Evolutionary conservation across 2,113 vertebrate species (phyloP).

Genomic region (Oreocharis arfaki): DNA sequence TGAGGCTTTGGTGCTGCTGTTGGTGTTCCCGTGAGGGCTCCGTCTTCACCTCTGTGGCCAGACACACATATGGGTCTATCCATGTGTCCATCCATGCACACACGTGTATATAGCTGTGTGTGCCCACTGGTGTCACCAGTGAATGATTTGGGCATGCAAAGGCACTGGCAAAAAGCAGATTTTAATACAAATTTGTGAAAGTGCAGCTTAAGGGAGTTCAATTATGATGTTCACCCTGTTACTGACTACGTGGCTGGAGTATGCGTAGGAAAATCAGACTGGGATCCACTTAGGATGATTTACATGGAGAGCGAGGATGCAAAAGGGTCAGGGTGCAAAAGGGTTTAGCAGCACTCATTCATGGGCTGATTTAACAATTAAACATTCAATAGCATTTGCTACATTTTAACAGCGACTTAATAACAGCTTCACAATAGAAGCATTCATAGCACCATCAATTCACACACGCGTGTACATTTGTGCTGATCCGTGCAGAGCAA

Average conservation of each 20-base stretch:
- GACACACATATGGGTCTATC: background rate
- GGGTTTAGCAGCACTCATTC: background rate
- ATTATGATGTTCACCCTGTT: background rate
- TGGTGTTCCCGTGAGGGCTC: background rate
- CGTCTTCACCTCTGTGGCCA: background rate
- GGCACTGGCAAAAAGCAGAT: background rate
- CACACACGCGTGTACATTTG: background rate
- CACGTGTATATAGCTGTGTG: accelerated
- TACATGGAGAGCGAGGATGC: background rate
- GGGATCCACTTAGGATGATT: background rate
- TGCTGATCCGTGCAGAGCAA: background rate
- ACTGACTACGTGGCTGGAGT: background rate
- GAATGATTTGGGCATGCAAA: background rate
- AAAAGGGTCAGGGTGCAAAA: background rate
- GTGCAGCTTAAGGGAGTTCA: background rate
- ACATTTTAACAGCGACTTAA: background rate
- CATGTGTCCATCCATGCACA: background rate
- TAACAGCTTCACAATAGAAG: background rate
- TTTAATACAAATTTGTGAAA: background rate
- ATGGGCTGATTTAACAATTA: background rate
- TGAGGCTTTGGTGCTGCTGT: background rate
- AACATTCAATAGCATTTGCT: background rate
- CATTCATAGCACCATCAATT: background rate
- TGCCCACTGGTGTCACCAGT: background rate
- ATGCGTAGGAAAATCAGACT: background rate